Base-by-base conservation (phyloP, 2,888 invertebrate genomes). In the Polyploca ridens region DNA sequence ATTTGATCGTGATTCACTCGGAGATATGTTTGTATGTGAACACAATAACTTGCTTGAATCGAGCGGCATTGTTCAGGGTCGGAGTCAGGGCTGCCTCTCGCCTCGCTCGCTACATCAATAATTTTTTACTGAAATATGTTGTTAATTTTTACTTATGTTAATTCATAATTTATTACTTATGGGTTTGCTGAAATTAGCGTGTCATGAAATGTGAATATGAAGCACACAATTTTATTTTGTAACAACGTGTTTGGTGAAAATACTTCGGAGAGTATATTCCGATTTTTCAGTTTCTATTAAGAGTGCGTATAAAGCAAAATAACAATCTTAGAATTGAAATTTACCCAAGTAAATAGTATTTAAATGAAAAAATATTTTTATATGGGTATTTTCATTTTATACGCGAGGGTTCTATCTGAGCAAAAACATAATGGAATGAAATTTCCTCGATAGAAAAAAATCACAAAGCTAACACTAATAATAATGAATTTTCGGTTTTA, bases 1-100 rank as follows among this genome's bases (percentile, higher is more conserved):
- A 10, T 54, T 19, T 19, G 54, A 54, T 54, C 54, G 54, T 54
- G 54, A 54, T 54, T 54, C 54, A 54, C 19, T 54, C 54, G 14
- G 54, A 16, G 49, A 19, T 19, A 19, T 54, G 54, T 49, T 49
- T 16, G 16, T 49, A 54, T 54, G 54, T 54, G 54, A 54, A 19
- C 54, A 19, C 54, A 54, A 19, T 54, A 19, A 19, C 54, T 54
- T 10, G 19, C 19, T 19, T 19, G 16, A 10, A 54, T 19, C 54
- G 54, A 19, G 54, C 54, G 19, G n/a, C 7, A 10, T 54, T 54
- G 54, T 54, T 54, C 54, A 19, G 54, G 54, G 16, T 16, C 10
- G 54, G 54, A 19, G 8, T 16, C 19, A 54, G 54, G 54, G 54
- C 19, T 54, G 54, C 10, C 54, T 54, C 54, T 54, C 54, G 19